Percentiles rank a stretch among this genome's conserved stretches.
Evolutionary conservation across 2,888 invertebrate species (phyloP).

Genomic region (Ormia ochracea): DNA sequence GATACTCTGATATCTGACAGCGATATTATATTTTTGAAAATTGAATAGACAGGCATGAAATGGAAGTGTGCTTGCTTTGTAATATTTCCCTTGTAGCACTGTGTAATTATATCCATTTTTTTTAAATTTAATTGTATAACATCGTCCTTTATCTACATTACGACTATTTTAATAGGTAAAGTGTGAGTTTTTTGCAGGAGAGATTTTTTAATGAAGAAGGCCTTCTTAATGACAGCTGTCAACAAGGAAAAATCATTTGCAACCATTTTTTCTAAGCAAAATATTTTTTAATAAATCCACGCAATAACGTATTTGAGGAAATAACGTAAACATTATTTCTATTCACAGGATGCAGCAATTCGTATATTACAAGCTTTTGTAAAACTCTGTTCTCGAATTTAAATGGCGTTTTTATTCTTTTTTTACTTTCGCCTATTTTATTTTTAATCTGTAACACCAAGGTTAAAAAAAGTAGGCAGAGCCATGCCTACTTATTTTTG

Average conservation of each 20-base stretch:
- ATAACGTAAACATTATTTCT: background rate
- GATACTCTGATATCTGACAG: too few relatives aligned
- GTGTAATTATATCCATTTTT: conserved; percentile 4
- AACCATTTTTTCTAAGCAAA: background rate
- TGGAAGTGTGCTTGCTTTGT: background rate
- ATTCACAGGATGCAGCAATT: too few relatives aligned
- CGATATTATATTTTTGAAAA: too few relatives aligned
- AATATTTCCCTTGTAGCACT: background rate
- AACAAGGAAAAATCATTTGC: conserved; percentile 8
- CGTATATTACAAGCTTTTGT: too few relatives aligned
- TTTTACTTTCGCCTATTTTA: too few relatives aligned
- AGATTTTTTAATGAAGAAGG: conserved; percentile 3
- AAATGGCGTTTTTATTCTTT: too few relatives aligned
- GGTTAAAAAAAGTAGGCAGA: too few relatives aligned
- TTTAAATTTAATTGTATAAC: background rate
- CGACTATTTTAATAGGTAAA: background rate
- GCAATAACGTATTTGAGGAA: background rate
- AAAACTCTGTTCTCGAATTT: too few relatives aligned
- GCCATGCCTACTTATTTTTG: too few relatives aligned
- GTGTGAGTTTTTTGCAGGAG: background rate
- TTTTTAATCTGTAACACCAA: too few relatives aligned
- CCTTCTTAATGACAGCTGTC: conserved; percentile 45
- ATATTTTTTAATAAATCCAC: background rate
- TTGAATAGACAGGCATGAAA: too few relatives aligned
- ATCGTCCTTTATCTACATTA: background rate